Evolutionary conservation across 1,140 invertebrate species (phyloP).

Genomic region (Macrotrachela quadricornifera): DNA sequence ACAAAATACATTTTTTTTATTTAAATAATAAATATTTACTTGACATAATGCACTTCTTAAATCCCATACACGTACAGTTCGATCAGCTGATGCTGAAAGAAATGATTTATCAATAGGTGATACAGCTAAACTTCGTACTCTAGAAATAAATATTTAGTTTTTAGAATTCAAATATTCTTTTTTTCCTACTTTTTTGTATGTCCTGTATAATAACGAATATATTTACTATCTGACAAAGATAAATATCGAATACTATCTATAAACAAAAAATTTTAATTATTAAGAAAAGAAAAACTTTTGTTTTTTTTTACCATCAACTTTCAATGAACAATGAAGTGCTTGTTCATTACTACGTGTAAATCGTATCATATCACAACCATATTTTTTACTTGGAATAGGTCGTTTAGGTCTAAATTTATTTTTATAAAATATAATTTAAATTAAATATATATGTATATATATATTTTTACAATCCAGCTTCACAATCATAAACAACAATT

Average conservation of each 20-base stretch:
- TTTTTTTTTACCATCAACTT: conserved; percentile 54
- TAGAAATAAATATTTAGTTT: background rate
- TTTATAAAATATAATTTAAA: background rate
- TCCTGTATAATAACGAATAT: conserved; percentile 63
- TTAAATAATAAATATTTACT: too few species aligned
- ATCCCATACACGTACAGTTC: conserved; percentile 92
- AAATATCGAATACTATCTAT: conserved; percentile 78
- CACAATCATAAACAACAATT: conserved; percentile 96
- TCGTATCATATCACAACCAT: conserved; percentile 91
- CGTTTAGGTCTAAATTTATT: too few species aligned
- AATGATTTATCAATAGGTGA: conserved; percentile 95
- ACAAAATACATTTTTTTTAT: too few species aligned
- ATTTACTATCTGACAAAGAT: conserved; percentile 94
- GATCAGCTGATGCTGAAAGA: conserved; percentile 88
- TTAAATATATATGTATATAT: background rate
- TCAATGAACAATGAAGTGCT: conserved; percentile 92
- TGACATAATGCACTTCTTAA: conserved; percentile 44
- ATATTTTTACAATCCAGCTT: conserved; percentile 57
- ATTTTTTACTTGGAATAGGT: conserved; percentile 59
- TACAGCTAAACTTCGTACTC: conserved; percentile 78
- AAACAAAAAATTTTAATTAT: background rate
- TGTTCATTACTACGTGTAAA: conserved; percentile 95
- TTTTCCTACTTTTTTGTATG: conserved; percentile 66
- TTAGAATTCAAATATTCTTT: background rate
- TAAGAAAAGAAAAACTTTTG: background rate